These are phyloP conservation scores for Polypterus senegalus DNA, from an alignment of 2,113 vertebrate genomes.

Conservation along the genomic window DNA sequence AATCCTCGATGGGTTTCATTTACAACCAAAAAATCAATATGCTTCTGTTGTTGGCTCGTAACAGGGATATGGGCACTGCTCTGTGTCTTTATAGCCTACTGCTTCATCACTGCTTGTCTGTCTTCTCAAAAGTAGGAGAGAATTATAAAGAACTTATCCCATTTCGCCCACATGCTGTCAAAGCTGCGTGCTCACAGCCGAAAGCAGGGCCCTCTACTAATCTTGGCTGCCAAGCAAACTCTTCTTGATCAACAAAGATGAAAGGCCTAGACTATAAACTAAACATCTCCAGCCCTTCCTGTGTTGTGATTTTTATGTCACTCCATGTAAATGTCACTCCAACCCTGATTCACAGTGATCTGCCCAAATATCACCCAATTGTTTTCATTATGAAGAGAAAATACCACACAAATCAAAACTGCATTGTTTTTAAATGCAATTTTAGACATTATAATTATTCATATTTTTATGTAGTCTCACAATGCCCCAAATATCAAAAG, in stretches of 20 bases:
- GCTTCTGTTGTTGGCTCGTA: background rate
- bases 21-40: background rate
- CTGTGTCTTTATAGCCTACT: background rate
- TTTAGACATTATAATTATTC: too few relatives aligned
- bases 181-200: background rate
- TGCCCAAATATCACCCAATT: too few relatives aligned
- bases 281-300: background rate
- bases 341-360: too few relatives aligned
- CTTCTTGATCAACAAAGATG: background rate
- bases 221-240: background rate
- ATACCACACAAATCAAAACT: too few relatives aligned
- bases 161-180: background rate
- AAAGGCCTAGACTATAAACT: background rate
- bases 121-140: background rate
- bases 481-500: too few relatives aligned
- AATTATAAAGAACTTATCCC: background rate
- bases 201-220: background rate
- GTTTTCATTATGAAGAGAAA: too few relatives aligned
- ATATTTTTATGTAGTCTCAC: too few relatives aligned
- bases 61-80: background rate
- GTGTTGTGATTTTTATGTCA: too few relatives aligned
- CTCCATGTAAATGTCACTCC: too few relatives aligned
- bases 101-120: constrained; percentile 1
- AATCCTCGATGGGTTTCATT: background rate
- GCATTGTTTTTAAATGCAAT: too few relatives aligned